A percentile compares a stretch with the other conserved stretches of the same genome.
These are phyloP conservation scores for Drosophila basisetae DNA, from an alignment of 2,888 invertebrate species.

Conservation along the genomic window DNA sequence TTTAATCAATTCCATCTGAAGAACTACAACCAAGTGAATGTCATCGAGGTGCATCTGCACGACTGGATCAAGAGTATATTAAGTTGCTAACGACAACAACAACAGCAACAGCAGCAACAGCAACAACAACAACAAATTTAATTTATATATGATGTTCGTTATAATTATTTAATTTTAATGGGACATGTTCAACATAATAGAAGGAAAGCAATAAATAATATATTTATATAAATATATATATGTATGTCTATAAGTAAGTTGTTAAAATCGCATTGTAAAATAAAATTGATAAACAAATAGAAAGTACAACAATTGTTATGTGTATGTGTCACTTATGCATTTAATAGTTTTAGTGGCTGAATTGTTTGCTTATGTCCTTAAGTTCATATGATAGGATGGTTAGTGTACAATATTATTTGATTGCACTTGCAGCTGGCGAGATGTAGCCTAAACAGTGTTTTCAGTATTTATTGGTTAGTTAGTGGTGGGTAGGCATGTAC, in stretches of 20 bases:
- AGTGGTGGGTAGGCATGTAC: background rate
- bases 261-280: slow-evolving; percentile 52
- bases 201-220: slow-evolving; percentile 15
- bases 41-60: slow-evolving; percentile 91
- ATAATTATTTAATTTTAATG: slow-evolving; percentile 58
- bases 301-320: slow-evolving; percentile 5
- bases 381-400: slow-evolving; percentile 26
- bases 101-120: slow-evolving; percentile 1
- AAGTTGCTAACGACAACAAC: slow-evolving; percentile 71
- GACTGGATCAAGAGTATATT: slow-evolving; percentile 87
- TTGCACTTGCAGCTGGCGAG: slow-evolving; percentile 17
- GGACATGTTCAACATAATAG: slow-evolving; percentile 46
- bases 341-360: slow-evolving; percentile 4
- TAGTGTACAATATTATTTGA: slow-evolving; percentile 10
- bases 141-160: slow-evolving; percentile 38
- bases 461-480: background rate
- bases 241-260: slow-evolving; percentile 28
- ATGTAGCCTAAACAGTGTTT: background rate
- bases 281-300: slow-evolving; percentile 30
- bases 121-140: slow-evolving; percentile 6
- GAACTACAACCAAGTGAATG: slow-evolving; percentile 92
- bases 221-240: background rate
- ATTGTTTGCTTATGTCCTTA: slow-evolving; percentile 18
- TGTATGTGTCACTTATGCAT: slow-evolving; percentile 16
- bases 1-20: slow-evolving; percentile 92